Percentiles rank a stretch among this genome's conserved stretches.
Conservation (phyloP, 1,140 invertebrate species). For the Drosophila erecta region DNA sequence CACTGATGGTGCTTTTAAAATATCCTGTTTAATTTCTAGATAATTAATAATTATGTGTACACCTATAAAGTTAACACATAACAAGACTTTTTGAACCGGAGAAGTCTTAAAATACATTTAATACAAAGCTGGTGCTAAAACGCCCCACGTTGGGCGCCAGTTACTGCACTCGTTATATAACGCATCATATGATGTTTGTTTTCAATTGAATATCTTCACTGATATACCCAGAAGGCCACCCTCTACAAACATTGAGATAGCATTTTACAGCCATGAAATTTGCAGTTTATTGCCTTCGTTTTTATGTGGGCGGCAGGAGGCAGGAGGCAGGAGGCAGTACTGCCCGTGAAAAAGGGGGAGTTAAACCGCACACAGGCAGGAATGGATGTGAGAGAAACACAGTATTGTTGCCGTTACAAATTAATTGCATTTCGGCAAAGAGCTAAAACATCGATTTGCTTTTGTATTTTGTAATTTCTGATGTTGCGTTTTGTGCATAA, state of each 20-base stretch:
- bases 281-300: conserved; percentile 62
- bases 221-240: conserved; percentile 22
- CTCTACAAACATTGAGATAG: conserved; percentile 53
- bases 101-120: too few relatives aligned
- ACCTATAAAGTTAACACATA: background rate
- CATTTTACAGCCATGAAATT: conserved; percentile 63
- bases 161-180: background rate
- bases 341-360: background rate
- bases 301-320: conserved; percentile 32
- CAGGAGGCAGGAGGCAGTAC: background rate
- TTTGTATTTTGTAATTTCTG: conserved; percentile 53
- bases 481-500: conserved; percentile 45
- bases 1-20: background rate
- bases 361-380: conserved; percentile 7
- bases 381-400: conserved; percentile 10
- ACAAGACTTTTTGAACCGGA: too few relatives aligned
- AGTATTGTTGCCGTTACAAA: conserved; percentile 46
- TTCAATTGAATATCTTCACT: background rate
- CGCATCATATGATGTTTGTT: background rate
- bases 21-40: conserved; percentile 28
- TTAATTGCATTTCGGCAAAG: conserved; percentile 56
- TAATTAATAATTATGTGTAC: background rate
- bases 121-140: background rate
- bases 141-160: background rate
- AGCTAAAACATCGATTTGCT: conserved; percentile 58